These are phyloP conservation scores for Lepilemur septentrionalis DNA, from an alignment of 2,797 vertebrate genomes.

Conservation along the genomic window DNA sequence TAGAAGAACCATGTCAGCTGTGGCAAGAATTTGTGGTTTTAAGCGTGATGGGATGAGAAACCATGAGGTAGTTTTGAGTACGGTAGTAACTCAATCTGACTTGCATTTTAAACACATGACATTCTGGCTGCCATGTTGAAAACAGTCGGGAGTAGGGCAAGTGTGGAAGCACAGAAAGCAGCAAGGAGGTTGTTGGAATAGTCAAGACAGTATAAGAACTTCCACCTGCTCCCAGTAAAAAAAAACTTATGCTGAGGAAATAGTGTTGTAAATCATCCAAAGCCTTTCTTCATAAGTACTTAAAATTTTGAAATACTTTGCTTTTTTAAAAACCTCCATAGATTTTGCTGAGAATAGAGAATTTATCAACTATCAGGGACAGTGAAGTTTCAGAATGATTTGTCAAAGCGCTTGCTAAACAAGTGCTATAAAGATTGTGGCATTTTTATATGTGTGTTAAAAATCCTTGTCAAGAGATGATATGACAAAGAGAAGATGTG, in stretches of 20 bases:
- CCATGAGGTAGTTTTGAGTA: not conserved
- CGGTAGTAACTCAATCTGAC: not conserved
- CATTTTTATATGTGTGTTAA: not conserved
- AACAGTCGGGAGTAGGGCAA: not conserved
- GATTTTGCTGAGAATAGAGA: not conserved
- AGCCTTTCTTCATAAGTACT: not conserved
- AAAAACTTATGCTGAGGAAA: not conserved
- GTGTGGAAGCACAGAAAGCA: not conserved
- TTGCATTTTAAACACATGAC: not conserved
- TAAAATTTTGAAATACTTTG: not conserved
- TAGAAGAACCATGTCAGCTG: not conserved
- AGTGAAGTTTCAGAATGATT: not conserved
- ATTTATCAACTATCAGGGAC: not conserved
- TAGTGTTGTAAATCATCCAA: constrained; percentile 6
- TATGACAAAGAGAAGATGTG: not conserved
- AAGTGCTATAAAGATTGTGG: not conserved
- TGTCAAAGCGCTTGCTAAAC: not conserved
- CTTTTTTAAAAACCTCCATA: not conserved
- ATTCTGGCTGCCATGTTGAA: not conserved
- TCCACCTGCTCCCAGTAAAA: not conserved
- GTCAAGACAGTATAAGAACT: not conserved
- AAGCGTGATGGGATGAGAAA: not conserved
- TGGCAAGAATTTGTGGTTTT: not conserved
- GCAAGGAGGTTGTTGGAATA: not conserved
- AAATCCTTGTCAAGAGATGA: not conserved